Conservation (phyloP, 2,113 vertebrate species). For the Phyllostomus discolor region DNA sequence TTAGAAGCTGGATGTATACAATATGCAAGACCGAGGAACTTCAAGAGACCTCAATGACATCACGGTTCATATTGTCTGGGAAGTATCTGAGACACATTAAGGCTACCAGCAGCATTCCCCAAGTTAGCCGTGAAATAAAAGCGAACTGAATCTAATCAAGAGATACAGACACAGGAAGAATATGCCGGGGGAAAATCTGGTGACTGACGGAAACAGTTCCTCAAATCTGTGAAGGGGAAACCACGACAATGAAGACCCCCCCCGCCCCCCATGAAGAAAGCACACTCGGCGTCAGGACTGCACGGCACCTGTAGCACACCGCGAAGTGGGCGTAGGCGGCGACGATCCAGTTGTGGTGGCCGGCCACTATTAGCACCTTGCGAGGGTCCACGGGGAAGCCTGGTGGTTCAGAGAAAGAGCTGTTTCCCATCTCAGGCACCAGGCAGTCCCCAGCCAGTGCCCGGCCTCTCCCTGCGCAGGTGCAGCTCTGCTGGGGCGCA, state of each 20-base stretch:
- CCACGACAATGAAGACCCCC: background rate
- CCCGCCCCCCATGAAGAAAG: background rate
- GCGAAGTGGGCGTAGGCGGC: conserved; percentile 97
- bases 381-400: conserved; percentile 93
- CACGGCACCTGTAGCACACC: conserved; percentile 95
- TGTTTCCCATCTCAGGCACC: background rate
- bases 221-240: background rate
- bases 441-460: no score
- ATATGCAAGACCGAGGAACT: background rate
- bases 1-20: background rate
- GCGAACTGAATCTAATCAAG: background rate
- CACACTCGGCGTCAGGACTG: background rate
- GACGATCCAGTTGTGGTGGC: conserved; percentile 99
- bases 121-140: background rate
- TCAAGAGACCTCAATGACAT: background rate
- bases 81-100: background rate
- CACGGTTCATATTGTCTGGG: background rate
- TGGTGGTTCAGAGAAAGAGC: conserved; percentile 62
- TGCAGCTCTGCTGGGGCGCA: background rate
- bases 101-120: background rate
- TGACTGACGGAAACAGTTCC: background rate
- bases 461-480: background rate
- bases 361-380: conserved; percentile 95
- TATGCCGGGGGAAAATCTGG: background rate
- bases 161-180: background rate